Percentiles rank a stretch among this genome's conserved stretches.
Evolutionary conservation across 2,113 vertebrate genomes (phyloP).

Genomic region (Stomatorhinus ivindoensis): DNA sequence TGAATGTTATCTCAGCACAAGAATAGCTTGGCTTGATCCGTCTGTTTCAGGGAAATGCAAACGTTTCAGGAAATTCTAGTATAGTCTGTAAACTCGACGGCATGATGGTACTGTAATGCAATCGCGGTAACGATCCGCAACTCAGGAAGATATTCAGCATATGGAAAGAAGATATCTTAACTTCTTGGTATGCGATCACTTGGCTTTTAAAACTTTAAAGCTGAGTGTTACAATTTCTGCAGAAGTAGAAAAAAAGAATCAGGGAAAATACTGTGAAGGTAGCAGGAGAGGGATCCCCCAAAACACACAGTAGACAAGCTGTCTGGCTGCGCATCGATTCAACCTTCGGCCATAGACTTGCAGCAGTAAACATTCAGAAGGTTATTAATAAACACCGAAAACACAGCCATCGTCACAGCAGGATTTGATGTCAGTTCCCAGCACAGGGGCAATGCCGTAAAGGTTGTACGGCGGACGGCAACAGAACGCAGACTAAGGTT

Average conservation of each 20-base stretch:
- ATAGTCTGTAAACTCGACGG: neutral
- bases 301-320: neutral
- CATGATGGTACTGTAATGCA: neutral
- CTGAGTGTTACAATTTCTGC: neutral
- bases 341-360: neutral
- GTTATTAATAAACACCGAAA: neutral
- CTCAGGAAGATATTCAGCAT: neutral
- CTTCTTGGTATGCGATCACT: neutral
- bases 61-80: neutral
- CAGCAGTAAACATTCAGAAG: neutral
- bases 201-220: too few species aligned
- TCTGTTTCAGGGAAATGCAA: neutral
- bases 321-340: neutral
- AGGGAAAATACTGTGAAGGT: neutral
- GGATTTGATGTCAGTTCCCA: neutral
- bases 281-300: neutral
- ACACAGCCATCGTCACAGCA: neutral
- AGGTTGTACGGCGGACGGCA: neutral
- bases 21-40: neutral
- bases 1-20: neutral
- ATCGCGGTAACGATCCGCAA: neutral
- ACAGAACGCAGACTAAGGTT: neutral
- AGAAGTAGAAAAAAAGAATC: neutral
- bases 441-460: neutral
- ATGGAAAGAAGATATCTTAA: neutral